These are phyloP conservation scores for Didymodactylos carnosus DNA, from an alignment of 2,888 invertebrate genomes.

Conservation along the genomic window DNA sequence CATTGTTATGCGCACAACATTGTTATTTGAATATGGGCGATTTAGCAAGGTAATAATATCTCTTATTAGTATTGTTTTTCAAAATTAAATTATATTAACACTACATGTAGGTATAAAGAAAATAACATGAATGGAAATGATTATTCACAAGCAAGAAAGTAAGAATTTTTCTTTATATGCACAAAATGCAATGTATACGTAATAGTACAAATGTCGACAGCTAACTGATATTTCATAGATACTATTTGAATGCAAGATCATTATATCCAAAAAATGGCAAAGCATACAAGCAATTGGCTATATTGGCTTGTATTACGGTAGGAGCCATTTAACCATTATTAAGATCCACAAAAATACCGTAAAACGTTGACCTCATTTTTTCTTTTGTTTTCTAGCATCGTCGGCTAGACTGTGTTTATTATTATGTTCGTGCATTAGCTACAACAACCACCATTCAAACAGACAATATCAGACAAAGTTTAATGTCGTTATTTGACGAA, in stretches of 20 bases:
- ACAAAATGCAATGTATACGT: constrained; percentile 1
- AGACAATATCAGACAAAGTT: constrained; percentile 4
- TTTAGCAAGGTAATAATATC: constrained; percentile 54
- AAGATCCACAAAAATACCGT: too few species aligned
- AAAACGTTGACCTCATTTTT: background rate
- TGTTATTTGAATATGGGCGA: constrained; percentile 73
- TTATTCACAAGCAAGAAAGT: background rate
- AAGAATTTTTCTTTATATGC: background rate
- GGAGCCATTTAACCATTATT: too few species aligned
- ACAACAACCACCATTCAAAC: background rate
- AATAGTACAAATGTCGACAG: background rate
- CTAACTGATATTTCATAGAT: constrained; percentile 38
- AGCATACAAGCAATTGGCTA: constrained; percentile 79
- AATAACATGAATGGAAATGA: background rate
- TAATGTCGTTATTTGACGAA: constrained; percentile 10
- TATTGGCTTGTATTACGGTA: constrained; percentile 50
- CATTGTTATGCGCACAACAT: constrained; percentile 65
- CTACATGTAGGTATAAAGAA: background rate
- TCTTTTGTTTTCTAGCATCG: constrained; percentile 3
- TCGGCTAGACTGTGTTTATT: constrained; percentile 8
- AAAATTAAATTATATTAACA: background rate
- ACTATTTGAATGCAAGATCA: constrained; percentile 78
- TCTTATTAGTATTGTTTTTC: background rate
- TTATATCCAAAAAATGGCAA: constrained; percentile 81
- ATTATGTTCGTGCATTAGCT: constrained; percentile 8